Evolutionary conservation across 2,797 vertebrate genomes (phyloP).

Genomic region (Threskiornis aethiopicus): DNA sequence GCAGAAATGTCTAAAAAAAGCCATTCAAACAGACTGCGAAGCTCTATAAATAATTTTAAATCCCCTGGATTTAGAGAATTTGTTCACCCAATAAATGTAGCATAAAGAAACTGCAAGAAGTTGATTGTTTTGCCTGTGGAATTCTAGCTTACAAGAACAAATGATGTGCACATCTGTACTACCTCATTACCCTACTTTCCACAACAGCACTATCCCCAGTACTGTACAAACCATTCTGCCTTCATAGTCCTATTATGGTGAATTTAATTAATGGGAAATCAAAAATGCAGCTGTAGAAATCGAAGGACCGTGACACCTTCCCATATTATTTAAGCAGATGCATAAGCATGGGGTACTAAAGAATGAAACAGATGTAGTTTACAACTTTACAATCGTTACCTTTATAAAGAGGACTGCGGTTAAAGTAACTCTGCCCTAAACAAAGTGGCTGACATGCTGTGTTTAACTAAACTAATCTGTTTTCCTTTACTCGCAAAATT

Average conservation of each 20-base stretch:
- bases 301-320: neutral
- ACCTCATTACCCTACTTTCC: neutral
- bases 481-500: neutral
- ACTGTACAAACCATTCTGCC: neutral
- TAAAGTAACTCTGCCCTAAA: neutral
- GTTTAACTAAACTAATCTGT: neutral
- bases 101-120: neutral
- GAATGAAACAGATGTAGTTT: neutral
- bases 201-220: neutral
- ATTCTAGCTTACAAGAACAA: neutral
- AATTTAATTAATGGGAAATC: neutral
- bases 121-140: neutral
- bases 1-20: neutral
- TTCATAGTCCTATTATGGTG: neutral
- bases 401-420: neutral
- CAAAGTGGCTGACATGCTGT: neutral
- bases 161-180: neutral
- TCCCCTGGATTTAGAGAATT: neutral
- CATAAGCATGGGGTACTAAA: neutral
- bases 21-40: neutral
- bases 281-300: neutral
- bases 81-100: neutral
- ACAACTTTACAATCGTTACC: neutral
- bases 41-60: slow-evolving; percentile 1
- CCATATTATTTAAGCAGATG: neutral